Evolutionary conservation across 2,888 invertebrate species (phyloP).

Genomic region (Busseola fusca): DNA sequence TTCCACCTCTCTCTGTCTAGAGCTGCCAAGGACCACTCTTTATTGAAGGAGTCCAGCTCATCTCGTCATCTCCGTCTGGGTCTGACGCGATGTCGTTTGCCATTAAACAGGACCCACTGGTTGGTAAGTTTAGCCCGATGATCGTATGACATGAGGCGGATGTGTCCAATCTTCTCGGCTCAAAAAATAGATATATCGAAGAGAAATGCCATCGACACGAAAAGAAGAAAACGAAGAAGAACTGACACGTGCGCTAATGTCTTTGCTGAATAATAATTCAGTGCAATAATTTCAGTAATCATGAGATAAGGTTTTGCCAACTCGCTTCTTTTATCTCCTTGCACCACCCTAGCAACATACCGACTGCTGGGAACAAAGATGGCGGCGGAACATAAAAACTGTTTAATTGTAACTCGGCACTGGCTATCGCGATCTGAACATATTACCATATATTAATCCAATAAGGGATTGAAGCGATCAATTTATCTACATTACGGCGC

Average conservation of each 20-base stretch:
- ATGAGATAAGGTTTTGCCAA: neutral
- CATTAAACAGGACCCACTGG: too few relatives aligned
- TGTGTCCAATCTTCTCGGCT: too few relatives aligned
- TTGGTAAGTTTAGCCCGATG: too few relatives aligned
- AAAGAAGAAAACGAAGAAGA: neutral
- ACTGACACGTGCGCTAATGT: neutral
- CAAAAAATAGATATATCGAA: too few relatives aligned
- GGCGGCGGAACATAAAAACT: constrained; percentile 86
- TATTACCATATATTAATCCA: constrained; percentile 85
- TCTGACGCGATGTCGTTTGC: too few relatives aligned
- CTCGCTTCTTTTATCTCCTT: constrained; percentile 29
- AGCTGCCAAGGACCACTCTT: too few relatives aligned
- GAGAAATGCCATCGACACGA: too few relatives aligned
- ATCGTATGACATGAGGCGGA: too few relatives aligned
- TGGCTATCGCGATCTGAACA: constrained; percentile 81
- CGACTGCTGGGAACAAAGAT: constrained; percentile 82
- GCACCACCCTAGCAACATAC: constrained; percentile 65
- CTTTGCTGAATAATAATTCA: neutral
- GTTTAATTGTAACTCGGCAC: constrained; percentile 84
- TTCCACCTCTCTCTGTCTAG: too few relatives aligned
- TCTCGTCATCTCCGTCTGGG: too few relatives aligned
- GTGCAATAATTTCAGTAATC: neutral
- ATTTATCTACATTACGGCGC: constrained; percentile 81
- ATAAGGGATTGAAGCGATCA: constrained; percentile 81
- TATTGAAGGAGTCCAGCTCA: too few relatives aligned